These are phyloP conservation scores for Syngnathus rostellatus DNA, from an alignment of 2,797 vertebrate species.

Conservation along the genomic window DNA sequence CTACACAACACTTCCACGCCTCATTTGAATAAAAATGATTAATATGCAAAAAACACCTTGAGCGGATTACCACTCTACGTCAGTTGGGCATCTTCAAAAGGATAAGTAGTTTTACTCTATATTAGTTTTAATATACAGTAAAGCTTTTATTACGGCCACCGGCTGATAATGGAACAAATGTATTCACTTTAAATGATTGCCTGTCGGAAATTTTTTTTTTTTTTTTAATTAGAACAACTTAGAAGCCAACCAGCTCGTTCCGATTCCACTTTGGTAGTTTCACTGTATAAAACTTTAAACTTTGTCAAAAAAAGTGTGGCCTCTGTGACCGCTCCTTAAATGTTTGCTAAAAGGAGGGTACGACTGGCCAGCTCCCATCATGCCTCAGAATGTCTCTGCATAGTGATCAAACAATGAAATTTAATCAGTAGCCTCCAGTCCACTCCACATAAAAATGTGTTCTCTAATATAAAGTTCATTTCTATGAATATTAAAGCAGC, in stretches of 20 bases:
- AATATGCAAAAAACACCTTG: neutral
- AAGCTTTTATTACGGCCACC: neutral
- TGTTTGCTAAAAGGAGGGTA: conserved; percentile 50
- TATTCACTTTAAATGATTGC: neutral
- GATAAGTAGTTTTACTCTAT: neutral
- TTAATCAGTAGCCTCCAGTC: conserved; percentile 69
- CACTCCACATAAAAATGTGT: conserved; percentile 68
- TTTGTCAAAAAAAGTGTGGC: conserved; percentile 30
- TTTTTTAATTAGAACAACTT: neutral
- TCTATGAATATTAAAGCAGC: conserved; percentile 76
- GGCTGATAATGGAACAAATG: neutral
- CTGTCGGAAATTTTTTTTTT: neutral
- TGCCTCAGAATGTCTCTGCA: conserved; percentile 56
- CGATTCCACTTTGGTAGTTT: neutral
- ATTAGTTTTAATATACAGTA: neutral
- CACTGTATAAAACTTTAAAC: neutral
- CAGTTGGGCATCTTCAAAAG: neutral
- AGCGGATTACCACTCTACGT: neutral
- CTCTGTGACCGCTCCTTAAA: conserved; percentile 35
- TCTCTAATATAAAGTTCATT: conserved; percentile 77
- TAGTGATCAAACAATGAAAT: conserved; percentile 75
- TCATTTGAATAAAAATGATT: neutral
- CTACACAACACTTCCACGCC: neutral
- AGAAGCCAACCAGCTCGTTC: neutral
- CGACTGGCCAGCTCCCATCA: conserved; percentile 36